These are phyloP conservation scores for Sphaerophoria rueppellii DNA, from an alignment of 2,888 invertebrate species.

Conservation along the genomic window DNA sequence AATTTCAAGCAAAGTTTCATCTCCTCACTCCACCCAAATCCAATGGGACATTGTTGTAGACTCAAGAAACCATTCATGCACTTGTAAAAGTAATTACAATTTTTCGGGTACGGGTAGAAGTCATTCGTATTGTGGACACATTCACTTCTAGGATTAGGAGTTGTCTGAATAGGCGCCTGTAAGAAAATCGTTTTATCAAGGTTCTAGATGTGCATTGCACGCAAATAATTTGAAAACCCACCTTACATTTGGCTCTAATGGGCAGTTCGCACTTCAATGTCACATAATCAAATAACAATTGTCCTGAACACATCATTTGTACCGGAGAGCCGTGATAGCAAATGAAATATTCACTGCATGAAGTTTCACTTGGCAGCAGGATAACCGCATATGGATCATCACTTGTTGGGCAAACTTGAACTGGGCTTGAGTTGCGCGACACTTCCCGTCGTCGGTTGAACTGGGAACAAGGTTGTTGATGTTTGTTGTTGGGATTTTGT, in stretches of 20 bases:
- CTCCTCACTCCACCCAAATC: constrained; percentile 79
- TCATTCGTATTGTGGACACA: constrained; percentile 77
- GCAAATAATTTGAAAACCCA: constrained; percentile 60
- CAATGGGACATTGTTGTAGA: constrained; percentile 80
- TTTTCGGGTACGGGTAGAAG: constrained; percentile 78
- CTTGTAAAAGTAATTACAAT: constrained; percentile 80
- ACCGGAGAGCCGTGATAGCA: constrained; percentile 78
- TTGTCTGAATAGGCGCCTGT: constrained; percentile 14
- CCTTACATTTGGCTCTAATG: constrained; percentile 78
- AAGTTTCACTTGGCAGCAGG: constrained; percentile 76
- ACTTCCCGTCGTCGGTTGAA: neutral
- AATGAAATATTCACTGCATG: constrained; percentile 79
- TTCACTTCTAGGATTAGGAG: constrained; percentile 75
- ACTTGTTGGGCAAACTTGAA: constrained; percentile 75
- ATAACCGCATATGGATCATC: constrained; percentile 77
- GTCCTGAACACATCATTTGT: constrained; percentile 77
- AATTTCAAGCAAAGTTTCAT: constrained; percentile 59
- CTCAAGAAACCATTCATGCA: constrained; percentile 79
- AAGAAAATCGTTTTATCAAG: neutral
- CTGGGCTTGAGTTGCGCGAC: constrained; percentile 39
- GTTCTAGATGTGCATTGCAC: neutral
- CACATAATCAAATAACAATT: constrained; percentile 78
- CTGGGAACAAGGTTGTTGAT: constrained; percentile 20
- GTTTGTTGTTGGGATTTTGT: neutral
- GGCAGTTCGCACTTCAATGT: constrained; percentile 79